phyloP scores from a whole-genome alignment of 2,113 vertebrate genomes.

The Psilopsiagon aymara region DNA sequence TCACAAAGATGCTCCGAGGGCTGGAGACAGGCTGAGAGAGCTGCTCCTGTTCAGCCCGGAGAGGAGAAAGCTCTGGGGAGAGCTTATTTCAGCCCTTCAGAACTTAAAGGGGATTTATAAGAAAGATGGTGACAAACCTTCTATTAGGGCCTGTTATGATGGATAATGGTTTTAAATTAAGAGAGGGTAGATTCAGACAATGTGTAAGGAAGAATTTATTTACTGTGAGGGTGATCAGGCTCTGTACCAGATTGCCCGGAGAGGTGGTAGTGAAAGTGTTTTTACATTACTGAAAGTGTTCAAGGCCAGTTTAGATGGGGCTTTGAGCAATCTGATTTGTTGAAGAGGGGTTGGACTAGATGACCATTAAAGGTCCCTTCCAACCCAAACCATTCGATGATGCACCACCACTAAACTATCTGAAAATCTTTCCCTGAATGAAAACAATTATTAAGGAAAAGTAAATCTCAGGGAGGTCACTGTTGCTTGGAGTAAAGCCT shows the following conservation, averaged over 20 bases:
- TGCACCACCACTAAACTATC: background rate
- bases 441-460: background rate
- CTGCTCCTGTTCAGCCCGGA: background rate
- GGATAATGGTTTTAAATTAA: background rate
- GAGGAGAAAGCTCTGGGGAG: background rate
- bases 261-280: background rate
- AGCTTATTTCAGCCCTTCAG: background rate
- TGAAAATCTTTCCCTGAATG: background rate
- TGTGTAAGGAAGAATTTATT: background rate
- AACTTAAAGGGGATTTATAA: background rate
- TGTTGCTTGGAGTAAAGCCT: background rate
- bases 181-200: background rate
- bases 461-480: background rate
- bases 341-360: background rate
- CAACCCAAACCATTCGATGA: background rate
- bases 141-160: rapidly evolving
- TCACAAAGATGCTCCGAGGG: background rate
- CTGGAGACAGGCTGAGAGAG: background rate
- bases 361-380: background rate
- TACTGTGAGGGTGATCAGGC: too few species aligned
- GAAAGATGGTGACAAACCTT: background rate
- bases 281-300: background rate
- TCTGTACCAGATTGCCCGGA: background rate
- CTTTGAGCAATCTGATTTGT: background rate
- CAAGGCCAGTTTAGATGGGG: background rate